These are phyloP conservation scores for Lanistes nyassanus DNA, from an alignment of 1,140 invertebrate species.

Conservation along the genomic window DNA sequence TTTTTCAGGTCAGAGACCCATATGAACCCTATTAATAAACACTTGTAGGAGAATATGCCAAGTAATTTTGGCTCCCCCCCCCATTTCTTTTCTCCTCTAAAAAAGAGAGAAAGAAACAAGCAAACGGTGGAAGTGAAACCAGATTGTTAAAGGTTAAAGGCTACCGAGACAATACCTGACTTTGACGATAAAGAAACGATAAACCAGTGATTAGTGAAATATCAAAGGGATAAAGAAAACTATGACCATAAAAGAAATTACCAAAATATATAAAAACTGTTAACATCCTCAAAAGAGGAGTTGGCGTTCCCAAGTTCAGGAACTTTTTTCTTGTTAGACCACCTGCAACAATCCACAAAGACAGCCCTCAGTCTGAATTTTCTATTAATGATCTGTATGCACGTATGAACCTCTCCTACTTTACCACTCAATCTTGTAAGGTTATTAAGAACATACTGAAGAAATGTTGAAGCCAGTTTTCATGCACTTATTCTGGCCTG, in stretches of 20 bases:
- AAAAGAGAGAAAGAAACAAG: conserved; percentile 1
- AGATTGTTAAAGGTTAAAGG: not conserved
- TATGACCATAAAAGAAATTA: conserved; percentile 38
- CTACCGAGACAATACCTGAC: not conserved
- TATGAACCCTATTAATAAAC: no score
- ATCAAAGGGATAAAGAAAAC: not conserved
- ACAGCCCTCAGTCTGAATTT: no score
- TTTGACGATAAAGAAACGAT: not conserved
- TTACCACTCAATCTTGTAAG: no score
- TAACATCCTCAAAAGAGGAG: conserved; percentile 68
- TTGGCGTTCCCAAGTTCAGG: conserved; percentile 85
- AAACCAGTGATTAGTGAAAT: not conserved
- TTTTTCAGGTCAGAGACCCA: no score
- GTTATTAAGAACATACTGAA: no score
- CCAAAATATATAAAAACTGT: conserved; percentile 74
- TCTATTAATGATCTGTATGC: not conserved
- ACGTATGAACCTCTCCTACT: no score
- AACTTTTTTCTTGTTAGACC: conserved; percentile 90
- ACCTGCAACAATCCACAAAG: conserved; percentile 71
- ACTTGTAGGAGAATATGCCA: no score
- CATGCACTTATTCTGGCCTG: no score
- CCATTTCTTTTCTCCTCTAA: no score
- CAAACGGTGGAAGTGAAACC: not conserved
- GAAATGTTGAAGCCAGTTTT: no score
- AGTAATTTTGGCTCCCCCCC: no score